Conservation (phyloP, 2,797 vertebrate genomes). For the Oreonectes daqikongensis region DNA sequence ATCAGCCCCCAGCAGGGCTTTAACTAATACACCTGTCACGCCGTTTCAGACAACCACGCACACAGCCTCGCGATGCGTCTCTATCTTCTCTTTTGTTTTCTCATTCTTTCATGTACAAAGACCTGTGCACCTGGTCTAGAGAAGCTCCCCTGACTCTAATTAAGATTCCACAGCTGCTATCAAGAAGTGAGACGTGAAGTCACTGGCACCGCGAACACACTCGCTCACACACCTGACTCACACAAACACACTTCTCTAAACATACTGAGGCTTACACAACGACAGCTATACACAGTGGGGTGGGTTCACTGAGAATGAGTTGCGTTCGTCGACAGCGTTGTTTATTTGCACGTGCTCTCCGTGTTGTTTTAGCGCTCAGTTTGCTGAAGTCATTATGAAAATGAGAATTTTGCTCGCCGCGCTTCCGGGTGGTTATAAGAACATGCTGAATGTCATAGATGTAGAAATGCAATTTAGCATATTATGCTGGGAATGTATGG, state of each 20-base stretch:
- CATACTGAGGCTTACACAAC: neutral
- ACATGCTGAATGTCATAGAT: neutral
- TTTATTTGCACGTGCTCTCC: neutral
- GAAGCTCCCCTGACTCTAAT: conserved; percentile 46
- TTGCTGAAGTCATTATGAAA: neutral
- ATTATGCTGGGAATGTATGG: neutral
- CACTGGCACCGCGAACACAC: conserved; percentile 11
- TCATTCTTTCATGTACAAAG: conserved; percentile 38
- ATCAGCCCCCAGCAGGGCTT: conserved; percentile 52
- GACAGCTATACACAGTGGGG: neutral
- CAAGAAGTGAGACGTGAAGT: conserved; percentile 32
- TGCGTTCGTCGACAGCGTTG: neutral
- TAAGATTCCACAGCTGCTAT: conserved; percentile 52
- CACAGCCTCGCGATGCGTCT: conserved; percentile 13
- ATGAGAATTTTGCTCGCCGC: neutral
- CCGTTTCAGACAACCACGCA: conserved; percentile 27
- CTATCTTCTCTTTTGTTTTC: conserved; percentile 32
- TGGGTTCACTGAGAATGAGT: neutral
- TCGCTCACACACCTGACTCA: neutral
- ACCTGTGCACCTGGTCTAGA: conserved; percentile 28
- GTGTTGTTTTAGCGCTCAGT: neutral
- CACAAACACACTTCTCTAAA: neutral
- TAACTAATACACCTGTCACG: conserved; percentile 60
- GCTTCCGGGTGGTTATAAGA: too few relatives aligned
- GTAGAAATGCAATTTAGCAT: neutral